Evolutionary conservation across 2,113 vertebrate genomes (phyloP).

Genomic region (Amphiprion ocellaris): DNA sequence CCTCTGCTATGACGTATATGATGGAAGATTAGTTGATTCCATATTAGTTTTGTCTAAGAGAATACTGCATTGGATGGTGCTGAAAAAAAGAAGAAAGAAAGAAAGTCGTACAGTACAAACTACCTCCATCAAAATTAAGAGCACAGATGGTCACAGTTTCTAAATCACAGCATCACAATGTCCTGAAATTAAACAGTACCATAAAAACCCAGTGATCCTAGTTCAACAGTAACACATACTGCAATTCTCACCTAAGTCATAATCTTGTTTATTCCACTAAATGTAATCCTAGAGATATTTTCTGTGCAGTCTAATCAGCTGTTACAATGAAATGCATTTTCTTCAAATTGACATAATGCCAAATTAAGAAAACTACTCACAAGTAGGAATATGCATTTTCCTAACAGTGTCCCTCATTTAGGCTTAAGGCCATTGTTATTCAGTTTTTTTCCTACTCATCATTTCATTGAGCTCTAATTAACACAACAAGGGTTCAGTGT

Average conservation of each 20-base stretch:
- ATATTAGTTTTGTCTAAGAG: constrained; percentile 30
- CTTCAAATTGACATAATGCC: constrained; percentile 34
- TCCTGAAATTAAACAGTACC: constrained; percentile 30
- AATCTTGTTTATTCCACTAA: constrained; percentile 25
- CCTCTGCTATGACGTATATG: constrained; percentile 57
- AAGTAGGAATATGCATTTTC: constrained; percentile 26
- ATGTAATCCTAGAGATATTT: constrained; percentile 23
- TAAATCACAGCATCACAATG: constrained; percentile 34
- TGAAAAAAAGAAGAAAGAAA: not conserved
- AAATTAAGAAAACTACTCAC: constrained; percentile 43
- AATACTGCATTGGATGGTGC: constrained; percentile 10
- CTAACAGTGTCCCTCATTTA: constrained; percentile 61
- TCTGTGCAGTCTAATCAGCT: constrained; percentile 10
- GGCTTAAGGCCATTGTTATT: constrained; percentile 59
- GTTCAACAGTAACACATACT: constrained; percentile 44
- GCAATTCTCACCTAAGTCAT: constrained; percentile 44
- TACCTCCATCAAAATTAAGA: constrained; percentile 13
- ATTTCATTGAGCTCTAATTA: constrained; percentile 76
- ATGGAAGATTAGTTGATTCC: constrained; percentile 45
- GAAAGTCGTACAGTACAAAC: not conserved
- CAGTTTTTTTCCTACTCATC: constrained; percentile 56
- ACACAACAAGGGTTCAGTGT: constrained; percentile 78
- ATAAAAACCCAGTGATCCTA: constrained; percentile 46
- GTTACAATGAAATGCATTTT: constrained; percentile 7
- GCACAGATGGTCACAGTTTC: constrained; percentile 47